Evolutionary conservation across 2,888 invertebrate genomes (phyloP), one percentile per base, ranked within the genome.

Genomic region (Ennomos erosarius): DNA sequence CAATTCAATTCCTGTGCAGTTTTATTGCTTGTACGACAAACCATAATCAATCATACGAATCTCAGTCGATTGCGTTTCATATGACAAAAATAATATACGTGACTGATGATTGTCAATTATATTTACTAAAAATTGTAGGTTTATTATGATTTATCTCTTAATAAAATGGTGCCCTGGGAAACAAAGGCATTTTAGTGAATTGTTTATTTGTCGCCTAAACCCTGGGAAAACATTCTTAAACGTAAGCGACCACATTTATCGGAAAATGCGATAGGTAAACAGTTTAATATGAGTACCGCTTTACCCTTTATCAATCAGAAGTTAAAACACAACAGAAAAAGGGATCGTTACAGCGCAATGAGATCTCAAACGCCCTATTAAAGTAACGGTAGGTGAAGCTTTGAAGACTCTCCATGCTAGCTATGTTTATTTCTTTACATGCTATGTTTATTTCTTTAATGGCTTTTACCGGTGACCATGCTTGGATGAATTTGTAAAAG

Each of bases 361-460:
- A 51, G 55, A 55, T 44, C 59, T 60, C 55, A 43, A 60, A 60
- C 55, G 55, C 59, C 55, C 59, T 60, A 60, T 60, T 60, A 60
- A 55, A 55, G 55, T 60, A 60, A 60, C 59, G 59, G 59, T 60
- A 47, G 39, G 51, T 52, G 47, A 60, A 51, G 59, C 55, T 51
- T 55, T 55, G 59, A 51, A 51, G 59, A 10, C 45, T 40, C 42
- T 48, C 40, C 54, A 53, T 45, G 34, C 45, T 40, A 43, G 55
- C 43, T 51, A 42, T 59, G 55, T 51, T 49, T 43, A 48, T 38
- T 59, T 54, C 49, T 37, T 51, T 42, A 39, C 16, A 40, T 47
- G 40, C 44, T 53, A 38, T 51, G 47, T 49, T 42, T 51, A 59
- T 51, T 51, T 51, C 40, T 51, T 46, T 57, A 36, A 50, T 56